A percentile compares a stretch with the other conserved stretches of the same genome.
phyloP scores from a whole-genome alignment of 2,113 vertebrate species.

The Hylia prasina region DNA sequence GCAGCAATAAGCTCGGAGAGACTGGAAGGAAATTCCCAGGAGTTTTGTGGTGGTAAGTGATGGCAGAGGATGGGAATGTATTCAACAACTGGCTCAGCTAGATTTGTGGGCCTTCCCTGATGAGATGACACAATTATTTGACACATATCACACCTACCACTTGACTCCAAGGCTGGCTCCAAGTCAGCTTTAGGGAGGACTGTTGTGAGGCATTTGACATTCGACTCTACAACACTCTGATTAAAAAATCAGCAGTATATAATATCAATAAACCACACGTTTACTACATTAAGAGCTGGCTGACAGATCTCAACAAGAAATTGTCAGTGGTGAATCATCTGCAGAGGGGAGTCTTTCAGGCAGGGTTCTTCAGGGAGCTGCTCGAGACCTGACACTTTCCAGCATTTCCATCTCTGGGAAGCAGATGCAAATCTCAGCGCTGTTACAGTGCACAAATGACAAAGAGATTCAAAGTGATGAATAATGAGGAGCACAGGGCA shows the following conservation, averaged over 20 bases:
- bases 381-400: not conserved
- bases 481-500: constrained; percentile 28
- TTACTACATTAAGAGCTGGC: not conserved
- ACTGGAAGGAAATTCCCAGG: not conserved
- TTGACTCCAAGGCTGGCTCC: constrained; percentile 7
- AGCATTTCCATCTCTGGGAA: not conserved
- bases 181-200: constrained; percentile 32
- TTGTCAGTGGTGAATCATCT: constrained; percentile 40
- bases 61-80: not conserved
- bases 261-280: constrained; percentile 1
- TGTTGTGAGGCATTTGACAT: constrained; percentile 18
- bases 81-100: not conserved
- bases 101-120: not conserved
- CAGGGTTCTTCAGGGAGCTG: not conserved
- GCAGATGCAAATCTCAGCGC: constrained; percentile 16
- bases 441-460: constrained; percentile 4
- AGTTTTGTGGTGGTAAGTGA: not conserved
- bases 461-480: constrained; percentile 16
- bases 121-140: not conserved
- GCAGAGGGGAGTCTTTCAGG: not conserved
- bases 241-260: constrained; percentile 32
- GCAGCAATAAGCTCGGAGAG: not conserved
- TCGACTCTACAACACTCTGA: not conserved
- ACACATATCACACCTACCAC: constrained; percentile 29
- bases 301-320: constrained; percentile 25